Conservation (phyloP, 2,113 vertebrate genomes). For the Pachypanchax playfairii region DNA sequence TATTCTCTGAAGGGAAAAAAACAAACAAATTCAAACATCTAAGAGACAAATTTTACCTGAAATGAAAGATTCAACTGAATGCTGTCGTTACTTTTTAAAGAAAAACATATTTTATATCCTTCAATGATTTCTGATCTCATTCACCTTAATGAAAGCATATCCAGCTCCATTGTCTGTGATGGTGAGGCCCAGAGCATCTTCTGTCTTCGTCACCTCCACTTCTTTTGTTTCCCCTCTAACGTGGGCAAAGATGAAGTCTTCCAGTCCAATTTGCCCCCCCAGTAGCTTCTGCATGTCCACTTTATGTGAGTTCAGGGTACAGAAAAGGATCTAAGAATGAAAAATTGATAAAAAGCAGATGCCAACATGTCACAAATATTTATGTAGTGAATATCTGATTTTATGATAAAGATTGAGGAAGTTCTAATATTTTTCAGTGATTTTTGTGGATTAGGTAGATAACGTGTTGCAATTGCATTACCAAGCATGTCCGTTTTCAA, state of each 20-base stretch:
- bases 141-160: constrained; percentile 96
- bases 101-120: not conserved
- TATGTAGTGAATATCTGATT: not conserved
- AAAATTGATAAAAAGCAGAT: not conserved
- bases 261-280: constrained; percentile 95
- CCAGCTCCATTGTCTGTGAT: constrained; percentile 97
- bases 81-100: too few relatives aligned
- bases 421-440: not conserved
- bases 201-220: constrained; percentile 94
- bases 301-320: constrained; percentile 96
- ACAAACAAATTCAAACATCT: too few relatives aligned
- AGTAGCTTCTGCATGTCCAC: constrained; percentile 98
- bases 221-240: constrained; percentile 94
- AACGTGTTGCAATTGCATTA: not conserved
- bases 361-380: too few relatives aligned
- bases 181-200: constrained; percentile 94
- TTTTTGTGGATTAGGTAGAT: not conserved
- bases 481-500: not conserved
- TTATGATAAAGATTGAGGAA: not conserved
- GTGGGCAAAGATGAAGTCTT: constrained; percentile 97
- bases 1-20: constrained; percentile 83
- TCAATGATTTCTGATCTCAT: not conserved
- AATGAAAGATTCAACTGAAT: too few relatives aligned
- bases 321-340: constrained; percentile 90
- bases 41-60: too few relatives aligned